phyloP scores from a whole-genome alignment of 53 echinoderm and acorn worm species.

The Zoroaster sp. region DNA sequence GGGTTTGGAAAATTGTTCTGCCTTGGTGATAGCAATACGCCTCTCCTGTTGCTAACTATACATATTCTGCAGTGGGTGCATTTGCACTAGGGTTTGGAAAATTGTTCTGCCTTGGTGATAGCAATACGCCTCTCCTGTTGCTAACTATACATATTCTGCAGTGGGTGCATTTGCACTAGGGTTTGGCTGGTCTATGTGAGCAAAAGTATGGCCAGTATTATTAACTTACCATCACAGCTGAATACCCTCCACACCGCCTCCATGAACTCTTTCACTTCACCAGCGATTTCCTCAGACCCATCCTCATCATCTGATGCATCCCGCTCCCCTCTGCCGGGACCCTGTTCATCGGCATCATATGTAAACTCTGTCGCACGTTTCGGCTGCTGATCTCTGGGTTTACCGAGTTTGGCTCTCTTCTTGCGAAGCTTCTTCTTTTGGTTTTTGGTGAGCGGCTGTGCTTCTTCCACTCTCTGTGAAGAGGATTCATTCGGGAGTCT shows the following conservation, averaged over 20 bases:
- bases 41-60: too few relatives aligned
- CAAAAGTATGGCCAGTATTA: too few relatives aligned
- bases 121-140: too few relatives aligned
- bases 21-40: too few relatives aligned
- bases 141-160: too few relatives aligned
- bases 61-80: too few relatives aligned
- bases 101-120: too few relatives aligned
- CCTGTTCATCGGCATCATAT: background rate
- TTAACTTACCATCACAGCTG: slow-evolving; percentile 30
- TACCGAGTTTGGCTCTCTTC: slow-evolving; percentile 25
- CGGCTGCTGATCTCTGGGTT: background rate
- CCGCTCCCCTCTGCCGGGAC: background rate
- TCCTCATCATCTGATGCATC: background rate
- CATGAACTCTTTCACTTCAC: background rate
- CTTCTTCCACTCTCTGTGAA: background rate
- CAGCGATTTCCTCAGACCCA: background rate
- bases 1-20: too few relatives aligned
- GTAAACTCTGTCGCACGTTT: slow-evolving; percentile 5
- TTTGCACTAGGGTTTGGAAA: too few relatives aligned
- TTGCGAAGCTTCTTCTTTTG: slow-evolving; percentile 32
- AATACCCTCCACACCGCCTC: slow-evolving; percentile 23
- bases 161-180: too few relatives aligned
- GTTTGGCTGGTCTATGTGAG: too few relatives aligned
- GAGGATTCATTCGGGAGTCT: background rate
- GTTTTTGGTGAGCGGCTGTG: slow-evolving; percentile 9